Base-by-base conservation (phyloP, 2,888 invertebrate genomes). In the Diadegma fenestrale region DNA sequence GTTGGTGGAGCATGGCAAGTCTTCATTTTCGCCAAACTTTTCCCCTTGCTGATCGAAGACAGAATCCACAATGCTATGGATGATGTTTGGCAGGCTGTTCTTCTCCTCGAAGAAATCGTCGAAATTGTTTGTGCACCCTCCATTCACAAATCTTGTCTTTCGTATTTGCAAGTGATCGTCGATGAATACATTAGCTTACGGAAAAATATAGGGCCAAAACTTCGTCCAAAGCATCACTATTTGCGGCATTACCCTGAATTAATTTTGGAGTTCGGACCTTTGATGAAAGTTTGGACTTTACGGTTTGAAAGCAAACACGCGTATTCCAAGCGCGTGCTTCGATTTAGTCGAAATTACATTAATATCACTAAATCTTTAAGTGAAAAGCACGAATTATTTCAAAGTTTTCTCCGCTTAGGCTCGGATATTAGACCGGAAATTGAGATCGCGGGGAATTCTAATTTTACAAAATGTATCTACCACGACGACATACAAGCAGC, bases 281-380 rank as follows among this genome's bases (percentile, higher is more conserved):
- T 48, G 48, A 48, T 48, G 48, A 48, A 48, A 48, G 48, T 48
- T 48, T 48, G 48, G 48, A 8, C 84, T 12, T 51, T 87, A 6
- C 66, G 82, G 14, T 88, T 88, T 72, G 89, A 89, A 75, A 87
- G 87, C 41, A 88, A 89, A 77, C 89, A 89, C 54, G 48, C 76
- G 8, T 88, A 84, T 82, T 85, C 88, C 30, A 89, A 89, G 83
- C 64, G 78, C 76, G 51, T 80, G 43, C 61, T 83, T 2, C 77
- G 78, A 66, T 68, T 33, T n/a, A 19, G 33, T 0, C 84, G 80
- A 69, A 89, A 89, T 79, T 88, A 85, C 58, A 83, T 80, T 30
- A 87, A 85, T 80, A 26, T 87, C 7, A 84, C 84, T 0, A 72
- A 84, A 72, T 79, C 80, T n/a, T 22, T 84, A 17, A 82, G 79